These are phyloP conservation scores for Oeneis ivallda DNA, from an alignment of 2,888 invertebrate genomes.

Conservation along the genomic window DNA sequence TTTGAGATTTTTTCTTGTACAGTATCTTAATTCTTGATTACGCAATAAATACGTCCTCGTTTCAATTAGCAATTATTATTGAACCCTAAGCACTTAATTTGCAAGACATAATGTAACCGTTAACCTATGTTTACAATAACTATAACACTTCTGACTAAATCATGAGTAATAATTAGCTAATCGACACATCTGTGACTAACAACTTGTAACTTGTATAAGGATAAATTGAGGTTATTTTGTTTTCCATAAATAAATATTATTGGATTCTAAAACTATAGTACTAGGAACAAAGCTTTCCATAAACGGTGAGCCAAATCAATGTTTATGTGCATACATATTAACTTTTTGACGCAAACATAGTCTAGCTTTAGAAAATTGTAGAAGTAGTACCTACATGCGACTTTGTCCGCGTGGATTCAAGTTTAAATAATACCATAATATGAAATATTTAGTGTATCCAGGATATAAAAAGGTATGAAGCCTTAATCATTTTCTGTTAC, in stretches of 20 bases:
- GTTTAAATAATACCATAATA: no score
- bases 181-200: conserved; percentile 13
- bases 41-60: not conserved
- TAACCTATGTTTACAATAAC: not conserved
- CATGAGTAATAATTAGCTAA: conserved; percentile 13
- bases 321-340: not conserved
- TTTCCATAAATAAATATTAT: conserved; percentile 11
- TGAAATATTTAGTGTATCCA: no score
- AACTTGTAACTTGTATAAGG: not conserved
- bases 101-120: not conserved
- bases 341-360: not conserved
- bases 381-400: no score
- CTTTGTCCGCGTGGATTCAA: no score
- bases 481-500: no score
- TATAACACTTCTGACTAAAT: not conserved
- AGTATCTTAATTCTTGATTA: not conserved
- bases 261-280: not conserved
- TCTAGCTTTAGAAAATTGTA: no score
- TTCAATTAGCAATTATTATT: not conserved
- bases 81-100: not conserved
- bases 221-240: conserved; percentile 5
- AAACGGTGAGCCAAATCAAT: not conserved
- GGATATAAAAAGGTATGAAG: no score
- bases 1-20: no score
- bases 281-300: not conserved